Base-by-base conservation (phyloP, 2,113 vertebrate species). In the Sinocyclocheilus rhinocerous region DNA sequence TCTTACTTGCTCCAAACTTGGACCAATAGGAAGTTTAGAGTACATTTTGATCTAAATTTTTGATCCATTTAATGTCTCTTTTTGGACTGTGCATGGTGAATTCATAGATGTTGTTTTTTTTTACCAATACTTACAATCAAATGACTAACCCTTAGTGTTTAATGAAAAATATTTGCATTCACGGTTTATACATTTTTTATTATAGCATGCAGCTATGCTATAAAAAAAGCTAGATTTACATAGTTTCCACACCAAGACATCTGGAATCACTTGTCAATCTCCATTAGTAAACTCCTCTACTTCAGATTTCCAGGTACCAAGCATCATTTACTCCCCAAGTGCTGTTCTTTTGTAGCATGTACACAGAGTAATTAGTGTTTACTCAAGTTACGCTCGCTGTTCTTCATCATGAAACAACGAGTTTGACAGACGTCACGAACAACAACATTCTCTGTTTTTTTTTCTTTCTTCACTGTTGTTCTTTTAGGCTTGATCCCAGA, bases 401-500 rank as follows among this genome's bases (percentile, higher is more conserved):
- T 79, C 4, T 36, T 39, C 29, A 82, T 69, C 4, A 69, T 29
- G 24, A 13, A 80, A 42, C 20, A n/a, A 13, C n/a, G 36, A 80
- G 20, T 61, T 65, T 45, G 57, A 63, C 78, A 52, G 39, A n/a
- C 2, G 5, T 63, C 20, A 61, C 29, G 2, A 24, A 36, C 13
- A 22, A 61, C 42, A 50, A 24, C 13, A 81, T 20, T 67, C 15
- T 5, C 1, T 5, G 33, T 9, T 12, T 11, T 61, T 26, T 26
- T n/a, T 45, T 6, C 45, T 36, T 42, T 42, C 42, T 42, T 42
- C 42, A 42, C 29, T 6, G 6, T 10, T 52, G 16, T 69, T 45
- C 33, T 78, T 89, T 33, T 82, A 99, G 98, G 94, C 83, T 89
- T 90, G 86, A 91, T 99, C 90, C 92, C 94, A 6, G 94, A 94